Evolutionary conservation across 2,888 invertebrate genomes (phyloP).

Genomic region (Calameuta idolon): DNA sequence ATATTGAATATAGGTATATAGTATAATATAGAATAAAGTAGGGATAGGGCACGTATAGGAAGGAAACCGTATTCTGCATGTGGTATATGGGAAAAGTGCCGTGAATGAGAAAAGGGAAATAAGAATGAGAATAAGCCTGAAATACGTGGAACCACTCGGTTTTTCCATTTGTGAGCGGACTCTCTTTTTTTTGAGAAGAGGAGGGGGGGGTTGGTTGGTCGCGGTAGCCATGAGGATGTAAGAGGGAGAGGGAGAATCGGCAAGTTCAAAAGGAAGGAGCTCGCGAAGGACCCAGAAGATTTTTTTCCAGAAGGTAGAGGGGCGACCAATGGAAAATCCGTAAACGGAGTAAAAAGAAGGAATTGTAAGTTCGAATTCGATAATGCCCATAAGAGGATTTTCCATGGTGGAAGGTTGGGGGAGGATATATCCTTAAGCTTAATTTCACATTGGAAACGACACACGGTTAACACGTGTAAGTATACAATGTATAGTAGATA

Average conservation of each 20-base stretch:
- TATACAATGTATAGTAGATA: background rate
- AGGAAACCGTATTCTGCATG: background rate
- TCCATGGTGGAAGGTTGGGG: background rate
- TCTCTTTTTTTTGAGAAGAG: slow-evolving; percentile 10
- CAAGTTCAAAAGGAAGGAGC: slow-evolving; percentile 30
- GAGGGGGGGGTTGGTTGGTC: background rate
- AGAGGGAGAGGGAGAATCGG: slow-evolving; percentile 24
- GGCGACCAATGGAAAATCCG: slow-evolving; percentile 28
- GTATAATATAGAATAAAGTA: background rate
- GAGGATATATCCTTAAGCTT: slow-evolving; percentile 44
- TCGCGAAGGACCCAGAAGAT: background rate
- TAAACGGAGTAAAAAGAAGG: slow-evolving; percentile 31
- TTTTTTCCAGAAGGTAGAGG: background rate
- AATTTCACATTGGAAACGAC: slow-evolving; percentile 40
- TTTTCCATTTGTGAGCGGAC: slow-evolving; percentile 31
- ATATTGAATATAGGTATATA: background rate
- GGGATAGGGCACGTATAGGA: background rate
- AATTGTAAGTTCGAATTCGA: slow-evolving; percentile 42
- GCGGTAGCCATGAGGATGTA: background rate
- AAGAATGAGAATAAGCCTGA: slow-evolving; percentile 30
- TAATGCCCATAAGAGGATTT: slow-evolving; percentile 54
- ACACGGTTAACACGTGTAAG: slow-evolving; percentile 8
- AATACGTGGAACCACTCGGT: slow-evolving; percentile 25
- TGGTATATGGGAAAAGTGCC: background rate
- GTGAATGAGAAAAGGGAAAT: slow-evolving; percentile 22